Evolutionary conservation across 2,888 invertebrate species (phyloP).

Genomic region (Eristalis intricaria): DNA sequence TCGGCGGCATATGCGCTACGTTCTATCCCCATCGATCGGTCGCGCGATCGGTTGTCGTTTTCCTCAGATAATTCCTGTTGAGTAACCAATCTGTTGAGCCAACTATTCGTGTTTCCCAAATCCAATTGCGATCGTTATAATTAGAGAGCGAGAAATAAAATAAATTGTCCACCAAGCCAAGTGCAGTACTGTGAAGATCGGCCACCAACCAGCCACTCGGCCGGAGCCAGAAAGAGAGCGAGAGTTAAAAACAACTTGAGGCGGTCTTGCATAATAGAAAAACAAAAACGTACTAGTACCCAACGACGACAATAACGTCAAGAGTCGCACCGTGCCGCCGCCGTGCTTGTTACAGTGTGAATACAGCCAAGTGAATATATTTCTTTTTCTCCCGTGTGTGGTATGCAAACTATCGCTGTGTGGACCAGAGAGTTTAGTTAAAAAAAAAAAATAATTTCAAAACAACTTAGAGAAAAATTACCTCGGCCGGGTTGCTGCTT

Average conservation of each 20-base stretch:
- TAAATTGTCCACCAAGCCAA: conserved; percentile 21
- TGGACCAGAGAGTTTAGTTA: conserved; percentile 52
- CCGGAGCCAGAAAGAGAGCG: conserved; percentile 17
- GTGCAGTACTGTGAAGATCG: conserved; percentile 36
- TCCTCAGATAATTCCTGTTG: conserved; percentile 8
- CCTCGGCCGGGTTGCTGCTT: conserved; percentile 55
- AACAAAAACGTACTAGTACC: conserved; percentile 40
- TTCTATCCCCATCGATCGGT: conserved; percentile 71
- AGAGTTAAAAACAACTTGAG: conserved; percentile 37
- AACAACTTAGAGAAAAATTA: conserved; percentile 35
- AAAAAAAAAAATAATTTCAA: conserved; percentile 49
- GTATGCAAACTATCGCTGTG: conserved; percentile 64
- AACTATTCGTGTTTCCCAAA: conserved; percentile 36
- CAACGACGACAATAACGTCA: conserved; percentile 48
- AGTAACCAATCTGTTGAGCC: conserved; percentile 39
- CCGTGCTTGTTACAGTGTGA: conserved; percentile 43
- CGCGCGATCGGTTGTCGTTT: conserved; percentile 46
- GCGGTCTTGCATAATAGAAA: conserved; percentile 64
- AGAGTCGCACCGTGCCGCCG: conserved; percentile 17
- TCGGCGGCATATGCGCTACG: conserved; percentile 75
- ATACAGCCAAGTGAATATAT: conserved; percentile 60
- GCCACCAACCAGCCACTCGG: background rate
- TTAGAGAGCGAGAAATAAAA: conserved; percentile 8
- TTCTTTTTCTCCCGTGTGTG: conserved; percentile 22
- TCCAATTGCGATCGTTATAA: conserved; percentile 42